phyloP scores from a whole-genome alignment of 2,888 invertebrate genomes.

The Cerastoderma edule region DNA sequence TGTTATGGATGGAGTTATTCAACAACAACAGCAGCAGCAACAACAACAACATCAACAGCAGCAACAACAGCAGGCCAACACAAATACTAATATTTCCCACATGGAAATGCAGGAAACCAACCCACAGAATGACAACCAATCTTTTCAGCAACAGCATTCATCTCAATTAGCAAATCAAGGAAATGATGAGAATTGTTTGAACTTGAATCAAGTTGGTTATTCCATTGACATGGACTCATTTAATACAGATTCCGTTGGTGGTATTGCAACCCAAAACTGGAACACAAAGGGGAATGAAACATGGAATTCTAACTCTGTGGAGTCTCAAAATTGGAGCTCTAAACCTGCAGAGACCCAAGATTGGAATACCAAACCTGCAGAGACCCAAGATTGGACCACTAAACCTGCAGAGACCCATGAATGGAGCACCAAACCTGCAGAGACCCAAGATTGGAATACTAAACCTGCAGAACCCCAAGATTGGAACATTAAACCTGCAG shows the following conservation, averaged over 20 bases:
- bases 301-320: constrained; percentile 12
- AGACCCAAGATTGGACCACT: too few species aligned
- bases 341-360: constrained; percentile 15
- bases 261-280: too few species aligned
- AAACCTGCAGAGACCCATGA: too few species aligned
- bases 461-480: too few species aligned
- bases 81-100: not conserved
- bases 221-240: constrained; percentile 11
- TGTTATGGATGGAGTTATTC: constrained; percentile 53
- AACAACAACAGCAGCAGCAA: constrained; percentile 10
- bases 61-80: not conserved
- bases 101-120: constrained; percentile 19
- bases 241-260: constrained; percentile 2
- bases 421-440: too few species aligned
- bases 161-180: constrained; percentile 9
- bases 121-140: not conserved
- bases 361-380: constrained; percentile 13
- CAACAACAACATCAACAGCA: not conserved
- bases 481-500: too few species aligned
- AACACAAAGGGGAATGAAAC: constrained; percentile 12
- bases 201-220: constrained; percentile 4
- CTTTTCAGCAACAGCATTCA: constrained; percentile 10
- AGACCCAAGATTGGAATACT: too few species aligned
- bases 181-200: not conserved
- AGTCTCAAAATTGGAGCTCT: too few species aligned